Percentiles rank a stretch among this genome's conserved stretches.
Conservation (phyloP, 2,888 invertebrate genomes). For the Apotomis betuletana region DNA sequence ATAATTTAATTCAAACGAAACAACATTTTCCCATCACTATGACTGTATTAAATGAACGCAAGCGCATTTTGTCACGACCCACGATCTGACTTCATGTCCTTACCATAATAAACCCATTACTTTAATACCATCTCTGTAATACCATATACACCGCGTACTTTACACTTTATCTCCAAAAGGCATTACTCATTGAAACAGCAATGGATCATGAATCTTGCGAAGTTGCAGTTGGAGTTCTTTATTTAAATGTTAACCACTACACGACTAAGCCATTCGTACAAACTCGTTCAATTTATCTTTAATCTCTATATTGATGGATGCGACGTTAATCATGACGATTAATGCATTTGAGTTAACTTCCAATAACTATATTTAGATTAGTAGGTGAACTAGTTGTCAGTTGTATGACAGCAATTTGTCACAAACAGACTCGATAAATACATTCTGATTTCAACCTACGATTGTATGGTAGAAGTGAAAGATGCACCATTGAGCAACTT, state of each 20-base stretch:
- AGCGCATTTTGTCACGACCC: slow-evolving; percentile 72
- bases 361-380: slow-evolving; percentile 30
- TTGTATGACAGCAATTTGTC: slow-evolving; percentile 18
- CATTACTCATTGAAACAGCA: slow-evolving; percentile 18
- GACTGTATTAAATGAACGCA: slow-evolving; percentile 53
- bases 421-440: neutral
- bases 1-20: neutral
- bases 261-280: slow-evolving; percentile 23
- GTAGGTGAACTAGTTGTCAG: slow-evolving; percentile 21
- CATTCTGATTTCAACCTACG: neutral
- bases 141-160: slow-evolving; percentile 42
- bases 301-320: slow-evolving; percentile 34
- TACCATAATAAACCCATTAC: slow-evolving; percentile 47
- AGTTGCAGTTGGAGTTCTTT: neutral
- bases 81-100: slow-evolving; percentile 45
- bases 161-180: neutral
- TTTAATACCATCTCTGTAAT: slow-evolving; percentile 42
- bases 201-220: neutral
- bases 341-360: slow-evolving; percentile 22
- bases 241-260: slow-evolving; percentile 38
- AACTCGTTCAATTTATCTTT: slow-evolving; percentile 27
- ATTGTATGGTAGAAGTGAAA: too few relatives aligned
- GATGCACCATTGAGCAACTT: too few relatives aligned
- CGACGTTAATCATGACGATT: slow-evolving; percentile 14
- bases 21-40: slow-evolving; percentile 46